phyloP scores from a whole-genome alignment of 2,888 invertebrate species.

The Apodemia hepburni region DNA sequence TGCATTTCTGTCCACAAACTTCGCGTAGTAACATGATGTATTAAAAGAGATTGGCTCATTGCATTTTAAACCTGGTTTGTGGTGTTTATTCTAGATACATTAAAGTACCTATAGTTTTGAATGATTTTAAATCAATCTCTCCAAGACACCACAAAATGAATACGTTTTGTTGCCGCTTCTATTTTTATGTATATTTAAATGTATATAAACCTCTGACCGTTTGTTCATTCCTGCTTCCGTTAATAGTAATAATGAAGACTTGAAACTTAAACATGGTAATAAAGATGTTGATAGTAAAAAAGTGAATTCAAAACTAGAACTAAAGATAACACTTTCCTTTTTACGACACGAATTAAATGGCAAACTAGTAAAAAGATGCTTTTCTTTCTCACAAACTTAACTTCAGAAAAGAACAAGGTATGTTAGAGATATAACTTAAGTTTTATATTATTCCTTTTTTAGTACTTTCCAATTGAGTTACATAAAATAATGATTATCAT shows the following conservation, averaged over 20 bases:
- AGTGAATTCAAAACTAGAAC: too few species aligned
- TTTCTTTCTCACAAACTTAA: too few species aligned
- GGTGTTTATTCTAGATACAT: neutral
- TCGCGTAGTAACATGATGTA: neutral
- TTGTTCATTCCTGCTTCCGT: neutral
- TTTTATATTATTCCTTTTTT: too few species aligned
- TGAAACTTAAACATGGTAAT: neutral
- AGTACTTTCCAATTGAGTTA: too few species aligned
- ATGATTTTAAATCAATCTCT: neutral
- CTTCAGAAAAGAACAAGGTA: too few species aligned
- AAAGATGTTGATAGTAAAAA: too few species aligned
- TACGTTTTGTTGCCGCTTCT: slow-evolving; percentile 8
- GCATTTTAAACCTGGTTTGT: slow-evolving; percentile 7
- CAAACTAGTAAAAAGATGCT: too few species aligned
- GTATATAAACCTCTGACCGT: neutral
- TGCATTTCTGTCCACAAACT: slow-evolving; percentile 1
- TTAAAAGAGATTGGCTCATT: slow-evolving; percentile 9
- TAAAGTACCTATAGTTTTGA: neutral
- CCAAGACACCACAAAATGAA: neutral
- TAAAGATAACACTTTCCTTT: too few species aligned
- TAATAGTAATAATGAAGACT: neutral
- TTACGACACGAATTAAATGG: too few species aligned
- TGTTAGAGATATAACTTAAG: too few species aligned
- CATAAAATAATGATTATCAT: too few species aligned
- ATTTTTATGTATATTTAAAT: neutral